Conservation (phyloP, 2,113 vertebrate species). For the Zosterops japonicus region DNA sequence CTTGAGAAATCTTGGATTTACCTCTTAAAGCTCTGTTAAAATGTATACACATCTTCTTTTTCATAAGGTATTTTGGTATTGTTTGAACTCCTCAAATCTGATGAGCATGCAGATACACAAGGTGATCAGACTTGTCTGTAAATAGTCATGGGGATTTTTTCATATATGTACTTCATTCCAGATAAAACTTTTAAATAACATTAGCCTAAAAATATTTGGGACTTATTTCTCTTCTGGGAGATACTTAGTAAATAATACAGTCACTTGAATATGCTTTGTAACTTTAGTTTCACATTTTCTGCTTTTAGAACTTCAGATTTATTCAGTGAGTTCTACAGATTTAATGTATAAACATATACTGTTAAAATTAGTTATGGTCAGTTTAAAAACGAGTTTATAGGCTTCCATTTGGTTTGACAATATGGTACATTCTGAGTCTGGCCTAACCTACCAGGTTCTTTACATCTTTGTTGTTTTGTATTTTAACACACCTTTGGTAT, state of each 20-base stretch:
- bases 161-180: not conserved
- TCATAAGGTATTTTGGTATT: not conserved
- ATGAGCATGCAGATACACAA: not conserved
- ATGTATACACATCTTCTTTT: not conserved
- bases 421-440: not conserved
- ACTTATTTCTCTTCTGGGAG: not conserved
- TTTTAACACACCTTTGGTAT: conserved; percentile 18
- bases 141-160: not conserved
- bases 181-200: not conserved
- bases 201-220: not conserved
- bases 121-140: not conserved
- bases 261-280: not conserved
- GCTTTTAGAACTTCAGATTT: not conserved
- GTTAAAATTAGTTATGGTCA: not conserved
- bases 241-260: not conserved
- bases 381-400: not conserved
- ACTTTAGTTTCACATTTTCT: not conserved
- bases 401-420: not conserved
- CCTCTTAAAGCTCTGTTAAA: not conserved
- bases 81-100: not conserved
- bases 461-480: conserved; percentile 55
- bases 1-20: not conserved
- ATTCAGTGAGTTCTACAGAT: not conserved
- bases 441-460: conserved; percentile 62
- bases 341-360: not conserved